These are phyloP conservation scores for Volucella zonaria DNA, from an alignment of 2,888 invertebrate species.

Conservation along the genomic window DNA sequence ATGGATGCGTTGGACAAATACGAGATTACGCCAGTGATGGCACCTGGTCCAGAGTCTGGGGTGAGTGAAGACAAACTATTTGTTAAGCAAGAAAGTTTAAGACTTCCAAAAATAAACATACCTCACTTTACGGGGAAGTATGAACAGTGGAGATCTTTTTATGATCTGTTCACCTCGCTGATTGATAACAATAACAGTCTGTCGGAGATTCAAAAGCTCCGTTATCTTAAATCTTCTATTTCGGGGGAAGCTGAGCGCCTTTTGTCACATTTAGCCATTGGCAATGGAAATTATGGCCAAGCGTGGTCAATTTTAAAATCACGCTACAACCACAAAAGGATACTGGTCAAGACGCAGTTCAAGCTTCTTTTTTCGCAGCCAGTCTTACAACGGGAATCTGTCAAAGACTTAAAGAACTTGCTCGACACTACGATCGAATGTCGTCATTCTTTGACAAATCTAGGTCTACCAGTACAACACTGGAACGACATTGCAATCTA, in stretches of 20 bases:
- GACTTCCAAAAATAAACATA: conserved; percentile 2
- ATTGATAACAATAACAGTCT: background rate
- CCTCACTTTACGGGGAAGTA: background rate
- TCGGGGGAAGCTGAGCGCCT: background rate
- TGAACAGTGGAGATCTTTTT: conserved; percentile 1
- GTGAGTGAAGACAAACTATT: conserved; percentile 6
- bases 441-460: conserved; percentile 2
- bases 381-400: background rate
- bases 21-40: background rate
- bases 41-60: background rate
- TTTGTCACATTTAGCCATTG: conserved; percentile 1
- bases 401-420: background rate
- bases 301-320: background rate
- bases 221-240: background rate
- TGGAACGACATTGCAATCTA: too few relatives aligned
- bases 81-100: background rate
- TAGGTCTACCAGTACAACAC: background rate
- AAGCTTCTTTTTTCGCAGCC: conserved; percentile 1
- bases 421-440: conserved; percentile 3
- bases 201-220: conserved; percentile 2
- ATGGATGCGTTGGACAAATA: background rate
- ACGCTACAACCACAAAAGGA: conserved; percentile 3
- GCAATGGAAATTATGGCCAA: background rate
- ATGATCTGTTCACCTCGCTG: background rate
- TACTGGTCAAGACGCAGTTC: conserved; percentile 3